These are phyloP conservation scores for Sandelia bainsii DNA, from an alignment of 2,797 vertebrate genomes.

Conservation along the genomic window DNA sequence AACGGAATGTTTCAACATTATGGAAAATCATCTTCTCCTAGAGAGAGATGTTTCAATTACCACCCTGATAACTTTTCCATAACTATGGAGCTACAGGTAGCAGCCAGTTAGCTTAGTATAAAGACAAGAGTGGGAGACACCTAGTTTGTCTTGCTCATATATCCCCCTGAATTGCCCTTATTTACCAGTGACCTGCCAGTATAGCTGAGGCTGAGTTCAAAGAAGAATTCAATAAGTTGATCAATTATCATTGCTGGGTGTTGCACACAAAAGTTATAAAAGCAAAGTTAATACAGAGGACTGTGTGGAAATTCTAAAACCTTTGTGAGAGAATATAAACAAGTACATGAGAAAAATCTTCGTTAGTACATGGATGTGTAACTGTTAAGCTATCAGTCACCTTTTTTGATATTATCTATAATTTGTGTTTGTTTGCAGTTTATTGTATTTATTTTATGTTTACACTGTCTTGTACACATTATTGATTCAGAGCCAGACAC, in stretches of 20 bases:
- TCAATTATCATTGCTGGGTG: not conserved
- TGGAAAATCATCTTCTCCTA: not conserved
- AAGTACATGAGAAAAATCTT: not conserved
- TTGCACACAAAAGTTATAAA: not conserved
- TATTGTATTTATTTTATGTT: conserved; percentile 56
- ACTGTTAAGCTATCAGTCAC: conserved; percentile 49
- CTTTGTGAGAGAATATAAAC: not conserved
- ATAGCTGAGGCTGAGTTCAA: not conserved
- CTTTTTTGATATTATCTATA: conserved; percentile 3
- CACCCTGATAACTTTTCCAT: not conserved
- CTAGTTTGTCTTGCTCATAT: no score
- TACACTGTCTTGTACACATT: conserved; percentile 36
- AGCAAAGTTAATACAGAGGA: not conserved
- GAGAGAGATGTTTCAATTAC: not conserved
- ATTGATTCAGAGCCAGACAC: conserved; percentile 56
- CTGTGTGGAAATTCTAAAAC: not conserved
- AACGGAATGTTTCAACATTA: not conserved
- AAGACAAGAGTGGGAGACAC: no score
- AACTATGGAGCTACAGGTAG: not conserved
- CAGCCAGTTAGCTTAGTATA: not conserved
- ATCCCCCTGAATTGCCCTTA: not conserved
- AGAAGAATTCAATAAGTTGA: not conserved
- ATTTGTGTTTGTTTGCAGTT: conserved; percentile 31
- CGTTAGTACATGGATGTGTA: not conserved
- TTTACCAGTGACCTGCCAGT: not conserved